phyloP scores from a whole-genome alignment of 2,797 vertebrate genomes.

The Liparis tanakae region DNA sequence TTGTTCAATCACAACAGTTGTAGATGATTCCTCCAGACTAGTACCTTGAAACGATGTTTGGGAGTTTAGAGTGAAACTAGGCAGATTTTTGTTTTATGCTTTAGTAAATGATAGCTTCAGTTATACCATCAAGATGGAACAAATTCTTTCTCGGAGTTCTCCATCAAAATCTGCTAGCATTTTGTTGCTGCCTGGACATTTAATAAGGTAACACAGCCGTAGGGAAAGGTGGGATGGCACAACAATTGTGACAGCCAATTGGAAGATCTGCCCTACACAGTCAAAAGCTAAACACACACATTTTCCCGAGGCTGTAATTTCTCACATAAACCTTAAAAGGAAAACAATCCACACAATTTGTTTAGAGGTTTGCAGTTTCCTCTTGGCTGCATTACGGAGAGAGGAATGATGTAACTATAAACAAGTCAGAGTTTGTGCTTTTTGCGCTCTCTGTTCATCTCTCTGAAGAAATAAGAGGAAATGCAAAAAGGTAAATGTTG shows the following conservation, averaged over 20 bases:
- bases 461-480: slow-evolving; percentile 60
- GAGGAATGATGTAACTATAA: slow-evolving; percentile 23
- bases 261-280: slow-evolving; percentile 11
- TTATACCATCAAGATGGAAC: not conserved
- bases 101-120: slow-evolving; percentile 11
- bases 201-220: slow-evolving; percentile 18
- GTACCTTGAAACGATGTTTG: slow-evolving; percentile 15
- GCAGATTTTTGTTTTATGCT: slow-evolving; percentile 24
- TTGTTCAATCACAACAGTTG: not conserved
- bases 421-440: slow-evolving; percentile 48
- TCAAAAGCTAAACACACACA: slow-evolving; percentile 20
- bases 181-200: slow-evolving; percentile 18
- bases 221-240: not conserved
- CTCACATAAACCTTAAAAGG: slow-evolving; percentile 16
- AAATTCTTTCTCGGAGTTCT: not conserved
- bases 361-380: slow-evolving; percentile 12
- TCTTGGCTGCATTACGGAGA: slow-evolving; percentile 1
- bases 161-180: not conserved
- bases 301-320: slow-evolving; percentile 23
- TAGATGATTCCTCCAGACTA: slow-evolving; percentile 19
- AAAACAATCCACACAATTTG: slow-evolving; percentile 27
- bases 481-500: slow-evolving; percentile 56
- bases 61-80: slow-evolving; percentile 6
- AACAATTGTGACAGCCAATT: slow-evolving; percentile 5
- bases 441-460: slow-evolving; percentile 40